phyloP scores from a whole-genome alignment of 2,888 invertebrate species.

The Oscheius onirici region DNA sequence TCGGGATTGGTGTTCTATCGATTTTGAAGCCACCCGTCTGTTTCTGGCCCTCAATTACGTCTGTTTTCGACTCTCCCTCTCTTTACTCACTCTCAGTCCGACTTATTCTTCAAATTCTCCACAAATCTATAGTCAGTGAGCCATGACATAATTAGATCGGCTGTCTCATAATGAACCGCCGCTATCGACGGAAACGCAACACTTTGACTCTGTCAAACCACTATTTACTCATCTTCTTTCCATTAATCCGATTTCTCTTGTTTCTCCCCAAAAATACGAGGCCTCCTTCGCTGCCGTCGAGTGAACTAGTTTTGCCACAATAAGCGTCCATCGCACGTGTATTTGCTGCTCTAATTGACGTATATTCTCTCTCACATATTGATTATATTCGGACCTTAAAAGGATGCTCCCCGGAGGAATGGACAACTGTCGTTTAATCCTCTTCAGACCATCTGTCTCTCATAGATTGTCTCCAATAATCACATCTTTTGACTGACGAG shows the following conservation, averaged over 20 bases:
- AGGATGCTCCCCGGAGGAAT: too few relatives aligned
- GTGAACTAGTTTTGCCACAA: constrained; percentile 24
- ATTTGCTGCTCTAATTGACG: constrained; percentile 23
- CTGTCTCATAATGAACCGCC: not conserved
- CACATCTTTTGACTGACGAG: too few relatives aligned
- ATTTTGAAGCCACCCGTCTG: constrained; percentile 20
- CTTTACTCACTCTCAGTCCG: too few relatives aligned
- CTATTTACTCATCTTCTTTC: not conserved
- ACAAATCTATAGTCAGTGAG: not conserved
- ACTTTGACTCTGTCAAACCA: not conserved
- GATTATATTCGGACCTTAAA: not conserved
- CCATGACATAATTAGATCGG: not conserved
- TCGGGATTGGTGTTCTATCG: constrained; percentile 17
- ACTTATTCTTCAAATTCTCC: too few relatives aligned
- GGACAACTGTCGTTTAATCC: constrained; percentile 3
- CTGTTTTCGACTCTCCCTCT: not conserved
- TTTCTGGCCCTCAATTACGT: constrained; percentile 15
- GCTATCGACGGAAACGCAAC: not conserved
- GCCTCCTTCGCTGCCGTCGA: not conserved
- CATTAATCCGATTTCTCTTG: not conserved
- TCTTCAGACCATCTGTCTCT: constrained; percentile 11
- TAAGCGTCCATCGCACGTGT: constrained; percentile 9
- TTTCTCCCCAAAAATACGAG: not conserved
- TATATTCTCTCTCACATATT: constrained; percentile 12
- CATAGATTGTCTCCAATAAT: constrained; percentile 7